phyloP scores from a whole-genome alignment of 1,140 invertebrate species.

The Xylocopa sonorina region DNA sequence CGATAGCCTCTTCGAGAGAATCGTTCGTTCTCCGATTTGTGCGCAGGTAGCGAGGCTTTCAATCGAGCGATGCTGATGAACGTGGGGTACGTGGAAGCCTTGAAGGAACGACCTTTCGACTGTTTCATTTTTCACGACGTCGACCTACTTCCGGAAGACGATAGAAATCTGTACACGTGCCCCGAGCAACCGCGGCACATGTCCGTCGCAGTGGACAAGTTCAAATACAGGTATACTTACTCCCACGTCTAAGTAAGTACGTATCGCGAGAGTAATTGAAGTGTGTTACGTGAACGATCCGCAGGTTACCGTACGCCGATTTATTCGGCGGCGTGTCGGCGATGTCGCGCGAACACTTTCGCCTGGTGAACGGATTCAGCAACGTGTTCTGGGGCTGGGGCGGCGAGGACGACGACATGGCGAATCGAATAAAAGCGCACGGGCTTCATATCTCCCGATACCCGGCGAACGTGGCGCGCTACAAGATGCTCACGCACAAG shows the following conservation, averaged over 20 bases:
- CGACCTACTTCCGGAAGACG: conserved; percentile 95
- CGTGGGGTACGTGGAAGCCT: conserved; percentile 94
- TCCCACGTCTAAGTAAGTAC: too few species aligned
- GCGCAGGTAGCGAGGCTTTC: conserved; percentile 88
- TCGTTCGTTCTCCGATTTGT: too few species aligned
- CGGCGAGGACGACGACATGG: conserved; percentile 96
- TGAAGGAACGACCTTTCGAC: conserved; percentile 89
- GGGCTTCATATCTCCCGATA: conserved; percentile 93
- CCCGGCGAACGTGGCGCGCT: conserved; percentile 92
- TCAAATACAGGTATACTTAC: conserved; percentile 92
- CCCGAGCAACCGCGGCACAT: conserved; percentile 95
- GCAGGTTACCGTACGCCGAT: conserved; percentile 92
- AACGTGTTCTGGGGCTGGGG: conserved; percentile 97
- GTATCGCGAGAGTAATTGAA: too few species aligned
- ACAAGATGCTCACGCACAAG: conserved; percentile 94
- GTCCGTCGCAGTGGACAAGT: conserved; percentile 96
- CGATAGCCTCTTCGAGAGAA: background rate
- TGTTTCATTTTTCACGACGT: conserved; percentile 99
- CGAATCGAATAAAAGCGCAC: conserved; percentile 89
- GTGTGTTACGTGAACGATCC: too few species aligned
- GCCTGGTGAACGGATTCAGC: conserved; percentile 93
- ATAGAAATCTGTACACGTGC: conserved; percentile 95
- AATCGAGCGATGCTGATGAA: conserved; percentile 97
- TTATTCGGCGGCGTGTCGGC: conserved; percentile 96
- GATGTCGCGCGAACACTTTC: conserved; percentile 91